Evolutionary conservation across 2,113 vertebrate genomes (phyloP), one percentile per base, ranked within the genome.

Genomic region (Chaetura pelagica): DNA sequence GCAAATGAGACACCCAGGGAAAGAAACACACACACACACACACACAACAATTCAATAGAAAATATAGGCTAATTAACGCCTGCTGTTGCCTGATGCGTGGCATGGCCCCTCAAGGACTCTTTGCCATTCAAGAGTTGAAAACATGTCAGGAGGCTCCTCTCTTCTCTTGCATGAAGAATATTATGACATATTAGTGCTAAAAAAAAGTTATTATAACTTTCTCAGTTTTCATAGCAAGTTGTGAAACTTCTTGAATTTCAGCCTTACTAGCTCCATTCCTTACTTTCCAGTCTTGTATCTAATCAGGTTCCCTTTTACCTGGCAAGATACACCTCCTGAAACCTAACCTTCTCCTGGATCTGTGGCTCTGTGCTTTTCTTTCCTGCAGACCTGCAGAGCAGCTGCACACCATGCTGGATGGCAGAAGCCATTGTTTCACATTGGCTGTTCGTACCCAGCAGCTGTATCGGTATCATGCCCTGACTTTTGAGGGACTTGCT

Each of bases 1-100:
- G 96, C 93, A 97, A 97, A 98, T 97, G 96, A 98, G 96, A 97
- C 95, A 96, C 96, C 96, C 84, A 48, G 95, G 94, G 88, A 90
- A 96, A 52, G 96, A 64, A 89, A 89, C 83, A 15, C 22, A 49
- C 75, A 0, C 89, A 32, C 95, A 84, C 95, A 84, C 95, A 9
- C 71, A 87, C 35, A 66, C 57, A 89, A 76, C 80, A 90, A 75
- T 91, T 87, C 77, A 30, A 14, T 48, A 12, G 92, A 34, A 93
- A 84, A 90, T 58, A 66, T 76, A 52, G 90, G 87, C 92, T 96
- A 89, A 94, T 97, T 95, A 91, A 93, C 40, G 49, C 83, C 92
- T 79, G 55, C 46, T 86, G 87, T 35, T 90, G 90, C 80, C 76
- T 93, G 91, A 68, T 82, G 80, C 21, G 27, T 51, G 81, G 22